These are phyloP conservation scores for Toxotes chatareus DNA, from an alignment of 2,113 vertebrate species.

Conservation along the genomic window DNA sequence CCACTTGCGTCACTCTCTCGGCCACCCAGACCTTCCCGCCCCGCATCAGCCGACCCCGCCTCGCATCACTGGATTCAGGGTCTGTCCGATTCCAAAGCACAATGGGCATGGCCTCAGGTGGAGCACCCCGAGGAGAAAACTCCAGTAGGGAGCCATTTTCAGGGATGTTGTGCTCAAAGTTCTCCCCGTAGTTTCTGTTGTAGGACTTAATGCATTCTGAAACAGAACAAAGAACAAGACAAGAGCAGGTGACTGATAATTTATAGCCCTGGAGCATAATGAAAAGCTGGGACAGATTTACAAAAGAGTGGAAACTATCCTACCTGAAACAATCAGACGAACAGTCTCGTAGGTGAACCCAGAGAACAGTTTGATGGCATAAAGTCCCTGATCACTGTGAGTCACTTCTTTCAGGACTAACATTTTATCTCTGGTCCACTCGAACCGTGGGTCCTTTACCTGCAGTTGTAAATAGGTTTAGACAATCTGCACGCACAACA, in stretches of 20 bases:
- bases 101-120: conserved; percentile 55
- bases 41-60: conserved; percentile 63
- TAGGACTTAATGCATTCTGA: conserved; percentile 78
- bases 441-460: conserved; percentile 78
- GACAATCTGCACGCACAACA: neutral
- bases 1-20: conserved; percentile 73
- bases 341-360: conserved; percentile 80
- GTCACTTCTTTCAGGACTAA: conserved; percentile 79
- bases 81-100: conserved; percentile 77
- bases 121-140: conserved; percentile 68
- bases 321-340: conserved; percentile 78
- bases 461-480: conserved; percentile 36
- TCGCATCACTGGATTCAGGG: conserved; percentile 4
- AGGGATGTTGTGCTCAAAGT: conserved; percentile 71
- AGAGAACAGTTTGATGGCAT: conserved; percentile 83
- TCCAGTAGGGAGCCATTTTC: conserved; percentile 70
- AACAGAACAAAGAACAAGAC: neutral
- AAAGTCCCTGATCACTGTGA: conserved; percentile 84
- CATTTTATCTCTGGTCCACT: conserved; percentile 78
- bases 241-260: too few relatives aligned
- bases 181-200: conserved; percentile 74
- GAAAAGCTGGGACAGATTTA: neutral
- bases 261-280: neutral
- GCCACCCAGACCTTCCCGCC: conserved; percentile 73
- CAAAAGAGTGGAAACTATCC: neutral